phyloP scores from a whole-genome alignment of 2,888 invertebrate species.

The Epistrophella euchroma region DNA sequence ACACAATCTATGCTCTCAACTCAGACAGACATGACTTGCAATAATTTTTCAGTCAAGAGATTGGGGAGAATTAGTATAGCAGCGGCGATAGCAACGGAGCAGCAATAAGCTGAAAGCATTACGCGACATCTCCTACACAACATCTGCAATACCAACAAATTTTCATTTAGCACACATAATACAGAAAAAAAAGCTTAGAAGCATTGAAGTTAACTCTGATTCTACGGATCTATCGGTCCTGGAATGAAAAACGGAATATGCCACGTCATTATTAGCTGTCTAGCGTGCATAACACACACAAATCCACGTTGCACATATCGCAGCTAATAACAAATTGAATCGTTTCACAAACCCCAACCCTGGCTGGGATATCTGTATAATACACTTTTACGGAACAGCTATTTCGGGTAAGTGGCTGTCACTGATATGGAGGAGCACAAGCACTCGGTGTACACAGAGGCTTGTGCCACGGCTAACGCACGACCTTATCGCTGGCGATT shows the following conservation, averaged over 20 bases:
- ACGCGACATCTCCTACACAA: constrained; percentile 67
- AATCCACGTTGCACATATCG: constrained; percentile 65
- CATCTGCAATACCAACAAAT: constrained; percentile 52
- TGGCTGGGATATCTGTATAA: background rate
- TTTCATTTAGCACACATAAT: constrained; percentile 41
- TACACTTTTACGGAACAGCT: constrained; percentile 30
- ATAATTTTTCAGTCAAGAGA: constrained; percentile 63
- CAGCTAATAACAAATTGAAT: constrained; percentile 74
- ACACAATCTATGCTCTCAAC: constrained; percentile 66
- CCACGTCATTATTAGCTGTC: constrained; percentile 75
- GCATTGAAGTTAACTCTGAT: constrained; percentile 30
- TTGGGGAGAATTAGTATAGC: constrained; percentile 66
- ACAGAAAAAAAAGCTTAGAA: constrained; percentile 1
- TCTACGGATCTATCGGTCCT: constrained; percentile 38
- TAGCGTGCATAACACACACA: constrained; percentile 56
- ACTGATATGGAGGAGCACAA: constrained; percentile 72
- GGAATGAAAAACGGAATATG: constrained; percentile 49
- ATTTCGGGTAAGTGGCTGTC: constrained; percentile 71
- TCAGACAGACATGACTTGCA: constrained; percentile 73
- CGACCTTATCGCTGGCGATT: constrained; percentile 69
- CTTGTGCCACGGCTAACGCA: constrained; percentile 71
- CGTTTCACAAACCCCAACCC: constrained; percentile 60
- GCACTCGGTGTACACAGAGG: constrained; percentile 63
- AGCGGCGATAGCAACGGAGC: constrained; percentile 57
- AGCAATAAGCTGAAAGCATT: constrained; percentile 72